Evolutionary conservation across 2,888 invertebrate species (phyloP).

Genomic region (Campoletis raptor): DNA sequence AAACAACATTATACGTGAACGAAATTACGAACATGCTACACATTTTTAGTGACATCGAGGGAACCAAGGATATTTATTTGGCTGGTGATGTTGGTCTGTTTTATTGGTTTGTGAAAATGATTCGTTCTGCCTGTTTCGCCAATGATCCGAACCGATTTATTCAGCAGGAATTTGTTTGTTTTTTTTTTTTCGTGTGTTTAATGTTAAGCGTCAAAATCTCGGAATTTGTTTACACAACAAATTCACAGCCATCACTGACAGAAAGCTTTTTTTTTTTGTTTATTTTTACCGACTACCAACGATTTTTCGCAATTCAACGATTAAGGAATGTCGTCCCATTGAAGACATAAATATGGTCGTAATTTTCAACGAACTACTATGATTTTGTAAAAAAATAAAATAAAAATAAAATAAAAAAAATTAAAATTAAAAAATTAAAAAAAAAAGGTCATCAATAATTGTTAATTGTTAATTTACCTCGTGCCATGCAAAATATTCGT

Average conservation of each 20-base stretch:
- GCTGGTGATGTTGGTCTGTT: background rate
- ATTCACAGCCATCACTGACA: background rate
- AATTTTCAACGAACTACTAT: background rate
- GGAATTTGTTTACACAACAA: background rate
- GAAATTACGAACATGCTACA: background rate
- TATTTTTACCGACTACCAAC: background rate
- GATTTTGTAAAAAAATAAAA: background rate
- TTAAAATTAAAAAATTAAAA: too few species aligned
- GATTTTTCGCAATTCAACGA: background rate
- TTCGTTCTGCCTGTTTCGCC: background rate
- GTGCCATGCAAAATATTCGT: background rate
- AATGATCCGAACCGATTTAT: background rate
- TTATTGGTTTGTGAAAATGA: constrained; percentile 3
- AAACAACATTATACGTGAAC: background rate
- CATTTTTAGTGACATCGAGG: constrained; percentile 5
- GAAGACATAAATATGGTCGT: background rate
- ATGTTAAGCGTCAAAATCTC: background rate
- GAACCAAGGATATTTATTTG: background rate
- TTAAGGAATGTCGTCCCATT: background rate
- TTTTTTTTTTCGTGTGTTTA: background rate
- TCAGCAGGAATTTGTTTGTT: background rate
- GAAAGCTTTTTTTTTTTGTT: background rate
- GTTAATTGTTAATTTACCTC: background rate
- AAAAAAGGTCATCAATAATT: background rate
- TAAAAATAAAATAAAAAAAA: too few species aligned